phyloP scores from a whole-genome alignment of 1,140 invertebrate species.

The Calephelis nemesis region DNA sequence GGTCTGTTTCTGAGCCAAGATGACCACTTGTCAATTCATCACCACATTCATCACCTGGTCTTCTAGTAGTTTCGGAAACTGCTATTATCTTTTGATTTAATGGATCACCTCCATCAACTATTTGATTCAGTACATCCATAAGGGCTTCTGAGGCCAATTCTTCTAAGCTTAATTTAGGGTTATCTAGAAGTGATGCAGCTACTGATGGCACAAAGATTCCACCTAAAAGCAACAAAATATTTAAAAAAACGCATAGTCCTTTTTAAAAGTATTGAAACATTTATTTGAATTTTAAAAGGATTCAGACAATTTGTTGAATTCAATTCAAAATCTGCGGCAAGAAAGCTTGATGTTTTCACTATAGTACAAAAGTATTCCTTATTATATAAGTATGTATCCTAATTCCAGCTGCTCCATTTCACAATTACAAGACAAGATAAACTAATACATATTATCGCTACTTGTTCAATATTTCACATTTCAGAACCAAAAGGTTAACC shows the following conservation, averaged over 20 bases:
- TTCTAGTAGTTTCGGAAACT: slow-evolving; percentile 72
- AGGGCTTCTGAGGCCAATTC: slow-evolving; percentile 82
- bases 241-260: not conserved
- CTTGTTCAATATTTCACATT: too few species aligned
- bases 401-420: too few species aligned
- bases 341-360: too few species aligned
- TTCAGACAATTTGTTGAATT: too few species aligned
- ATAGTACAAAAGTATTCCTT: too few species aligned
- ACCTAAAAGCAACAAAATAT: slow-evolving; percentile 52
- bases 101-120: slow-evolving; percentile 82
- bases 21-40: slow-evolving; percentile 61
- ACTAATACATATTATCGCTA: too few species aligned
- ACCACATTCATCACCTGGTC: slow-evolving; percentile 58
- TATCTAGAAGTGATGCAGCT: slow-evolving; percentile 75
- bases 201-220: slow-evolving; percentile 83
- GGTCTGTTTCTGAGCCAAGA: slow-evolving; percentile 49
- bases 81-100: slow-evolving; percentile 79
- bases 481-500: too few species aligned
- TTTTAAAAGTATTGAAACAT: too few species aligned
- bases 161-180: slow-evolving; percentile 72
- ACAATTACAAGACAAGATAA: too few species aligned
- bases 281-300: too few species aligned
- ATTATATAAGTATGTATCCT: too few species aligned
- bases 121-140: slow-evolving; percentile 84
- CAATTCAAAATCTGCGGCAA: too few species aligned